Evolutionary conservation across 1,140 invertebrate genomes (phyloP).

Genomic region (Triops cancriformis): DNA sequence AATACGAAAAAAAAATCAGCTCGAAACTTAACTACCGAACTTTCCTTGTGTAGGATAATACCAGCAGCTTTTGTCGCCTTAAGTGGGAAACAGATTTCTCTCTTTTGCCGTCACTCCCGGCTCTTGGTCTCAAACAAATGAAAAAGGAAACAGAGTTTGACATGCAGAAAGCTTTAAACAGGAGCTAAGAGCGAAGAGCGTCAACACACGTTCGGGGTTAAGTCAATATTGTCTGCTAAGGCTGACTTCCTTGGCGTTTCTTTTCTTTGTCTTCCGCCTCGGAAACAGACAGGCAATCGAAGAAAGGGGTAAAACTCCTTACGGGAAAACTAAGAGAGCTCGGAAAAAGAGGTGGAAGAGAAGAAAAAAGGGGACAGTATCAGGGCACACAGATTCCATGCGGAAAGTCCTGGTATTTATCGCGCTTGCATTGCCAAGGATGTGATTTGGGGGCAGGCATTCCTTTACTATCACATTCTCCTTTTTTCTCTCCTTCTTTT

Average conservation of each 20-base stretch:
- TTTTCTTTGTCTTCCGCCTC: neutral
- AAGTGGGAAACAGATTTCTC: neutral
- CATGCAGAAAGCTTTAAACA: neutral
- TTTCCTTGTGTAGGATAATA: neutral
- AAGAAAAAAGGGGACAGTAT: neutral
- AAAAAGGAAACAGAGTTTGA: neutral
- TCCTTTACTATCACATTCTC: neutral
- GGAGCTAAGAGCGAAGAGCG: neutral
- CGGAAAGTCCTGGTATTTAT: neutral
- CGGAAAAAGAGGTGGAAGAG: neutral
- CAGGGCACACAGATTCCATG: neutral
- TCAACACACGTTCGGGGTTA: slow-evolving; percentile 4
- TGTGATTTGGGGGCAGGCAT: neutral
- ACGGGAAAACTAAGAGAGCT: neutral
- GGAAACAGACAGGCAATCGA: neutral
- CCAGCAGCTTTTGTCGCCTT: neutral
- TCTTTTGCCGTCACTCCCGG: neutral
- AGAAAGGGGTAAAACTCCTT: neutral
- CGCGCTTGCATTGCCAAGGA: neutral
- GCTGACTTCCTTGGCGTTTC: neutral
- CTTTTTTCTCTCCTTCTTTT: neutral
- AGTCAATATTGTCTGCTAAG: slow-evolving; percentile 10
- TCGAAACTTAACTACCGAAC: neutral
- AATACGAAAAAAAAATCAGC: slow-evolving; percentile 5
- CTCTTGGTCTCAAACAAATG: neutral